Percentiles rank a stretch among this genome's conserved stretches.
Evolutionary conservation across 2,113 vertebrate genomes (phyloP).

Genomic region (Nesogale talazaci): DNA sequence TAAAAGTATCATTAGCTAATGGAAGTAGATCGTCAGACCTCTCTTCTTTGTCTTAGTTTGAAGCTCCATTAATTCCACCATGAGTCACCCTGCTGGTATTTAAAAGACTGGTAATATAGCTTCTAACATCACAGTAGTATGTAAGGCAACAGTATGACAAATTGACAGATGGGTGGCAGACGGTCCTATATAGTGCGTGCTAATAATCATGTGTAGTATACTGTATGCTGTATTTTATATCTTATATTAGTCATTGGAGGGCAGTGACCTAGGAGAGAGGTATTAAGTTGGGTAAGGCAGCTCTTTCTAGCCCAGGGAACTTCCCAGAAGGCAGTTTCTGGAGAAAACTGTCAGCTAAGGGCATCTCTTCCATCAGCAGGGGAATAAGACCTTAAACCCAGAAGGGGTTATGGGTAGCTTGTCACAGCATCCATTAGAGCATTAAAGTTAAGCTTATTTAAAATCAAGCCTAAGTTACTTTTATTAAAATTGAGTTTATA

Average conservation of each 20-base stretch:
- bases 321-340: neutral
- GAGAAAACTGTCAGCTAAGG: neutral
- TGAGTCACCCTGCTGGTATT: neutral
- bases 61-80: neutral
- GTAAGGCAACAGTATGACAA: neutral
- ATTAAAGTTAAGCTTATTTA: neutral
- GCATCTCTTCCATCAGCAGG: neutral
- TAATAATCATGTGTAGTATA: neutral
- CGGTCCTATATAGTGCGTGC: neutral
- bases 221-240: neutral
- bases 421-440: neutral
- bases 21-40: neutral
- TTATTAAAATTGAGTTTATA: conserved; percentile 12
- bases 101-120: neutral
- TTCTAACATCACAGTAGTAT: neutral
- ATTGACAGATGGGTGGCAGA: neutral
- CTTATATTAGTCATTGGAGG: neutral
- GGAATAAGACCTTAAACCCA: neutral
- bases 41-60: neutral
- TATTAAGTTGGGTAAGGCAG: neutral
- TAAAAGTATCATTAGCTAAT: neutral
- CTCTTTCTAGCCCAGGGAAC: neutral
- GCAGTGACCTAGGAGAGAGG: neutral
- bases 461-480: neutral
- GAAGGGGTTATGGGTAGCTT: neutral